Base-by-base conservation (phyloP, 1,140 invertebrate species). In the Dendrolimus kikuchii region DNA sequence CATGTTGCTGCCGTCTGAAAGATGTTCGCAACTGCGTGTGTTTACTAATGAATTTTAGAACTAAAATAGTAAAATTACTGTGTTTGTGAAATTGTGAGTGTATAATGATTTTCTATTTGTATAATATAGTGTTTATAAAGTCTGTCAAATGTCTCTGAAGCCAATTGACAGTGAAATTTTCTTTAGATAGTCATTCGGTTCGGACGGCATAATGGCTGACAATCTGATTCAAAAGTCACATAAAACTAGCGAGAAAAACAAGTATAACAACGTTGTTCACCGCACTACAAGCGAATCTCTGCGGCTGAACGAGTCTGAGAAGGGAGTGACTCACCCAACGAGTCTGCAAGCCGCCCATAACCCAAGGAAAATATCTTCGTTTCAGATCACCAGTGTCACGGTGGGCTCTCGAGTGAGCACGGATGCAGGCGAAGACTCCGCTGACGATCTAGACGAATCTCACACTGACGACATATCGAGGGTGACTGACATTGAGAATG, bases 371-470 rank as follows among this genome's bases (percentile, higher is more conserved):
- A 89, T 94, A 74, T 95, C 94, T 74, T 96, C 95, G 52, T 98
- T 98, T 89, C 95, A 97, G 89, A 97, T 98, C 74, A 98, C 96
- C 78, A 87, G 83, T 83, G 92, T 96, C 56, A 96, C 93, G 59
- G 92, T 94, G 62, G 93, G 92, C 66, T 92, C 92, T 68, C 91
- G 92, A 53, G 90, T 92, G 76, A 94, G 92, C 87, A 93, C 93
- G 76, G 95, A 97, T 85, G 92, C 93, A 57, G 96, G 95, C 70
- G 95, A 95, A 57, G 96, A 98, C 86, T 96, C 95, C 47, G 94
- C 95, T 62, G 95, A 97, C 86, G 96, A 97, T 90, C 89, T 97
- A 77, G 95, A 97, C 85, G 95, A 97, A 90, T 96, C 95, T 85
- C 95, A 96, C 81, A 96, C 95, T 57, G 95, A 97, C 83, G 93